Conservation (phyloP, 2,888 invertebrate genomes). For the Drosophila trichaetosa region DNA sequence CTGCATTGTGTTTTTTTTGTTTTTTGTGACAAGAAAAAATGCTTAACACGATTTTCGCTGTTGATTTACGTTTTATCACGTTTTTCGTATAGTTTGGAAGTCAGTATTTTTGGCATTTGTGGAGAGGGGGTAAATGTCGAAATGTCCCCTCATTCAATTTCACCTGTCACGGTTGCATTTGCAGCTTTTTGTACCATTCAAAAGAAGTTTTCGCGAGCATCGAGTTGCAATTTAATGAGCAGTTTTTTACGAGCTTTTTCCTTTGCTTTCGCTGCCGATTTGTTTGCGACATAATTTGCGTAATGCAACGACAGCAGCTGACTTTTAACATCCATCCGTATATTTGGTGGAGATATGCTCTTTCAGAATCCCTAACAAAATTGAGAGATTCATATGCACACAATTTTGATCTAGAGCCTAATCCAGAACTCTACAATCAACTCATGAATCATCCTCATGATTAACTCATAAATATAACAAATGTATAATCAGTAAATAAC, state of each 20-base stretch:
- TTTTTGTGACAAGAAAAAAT: constrained; percentile 60
- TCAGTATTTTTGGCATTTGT: constrained; percentile 23
- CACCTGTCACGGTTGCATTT: constrained; percentile 62
- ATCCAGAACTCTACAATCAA: neutral
- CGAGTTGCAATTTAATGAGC: constrained; percentile 71
- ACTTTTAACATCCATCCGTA: neutral
- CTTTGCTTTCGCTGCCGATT: constrained; percentile 40
- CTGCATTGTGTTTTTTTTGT: constrained; percentile 22
- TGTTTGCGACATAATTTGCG: constrained; percentile 40
- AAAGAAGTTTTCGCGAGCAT: constrained; percentile 43
- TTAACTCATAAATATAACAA: neutral
- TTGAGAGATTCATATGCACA: too few relatives aligned
- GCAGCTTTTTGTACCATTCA: constrained; percentile 54
- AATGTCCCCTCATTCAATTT: constrained; percentile 44
- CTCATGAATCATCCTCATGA: neutral
- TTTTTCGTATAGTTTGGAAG: constrained; percentile 65
- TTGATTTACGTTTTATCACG: constrained; percentile 80
- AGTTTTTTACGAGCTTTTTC: constrained; percentile 37
- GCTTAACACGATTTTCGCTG: constrained; percentile 78
- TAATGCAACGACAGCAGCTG: constrained; percentile 26
- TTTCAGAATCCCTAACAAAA: constrained; percentile 4
- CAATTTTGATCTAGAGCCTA: neutral
- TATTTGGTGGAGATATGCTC: neutral
- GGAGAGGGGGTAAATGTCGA: constrained; percentile 6
- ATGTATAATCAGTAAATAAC: neutral